Percentiles rank a stretch among this genome's conserved stretches.
phyloP scores from a whole-genome alignment of 2,113 vertebrate species.

The Anhinga rufa region DNA sequence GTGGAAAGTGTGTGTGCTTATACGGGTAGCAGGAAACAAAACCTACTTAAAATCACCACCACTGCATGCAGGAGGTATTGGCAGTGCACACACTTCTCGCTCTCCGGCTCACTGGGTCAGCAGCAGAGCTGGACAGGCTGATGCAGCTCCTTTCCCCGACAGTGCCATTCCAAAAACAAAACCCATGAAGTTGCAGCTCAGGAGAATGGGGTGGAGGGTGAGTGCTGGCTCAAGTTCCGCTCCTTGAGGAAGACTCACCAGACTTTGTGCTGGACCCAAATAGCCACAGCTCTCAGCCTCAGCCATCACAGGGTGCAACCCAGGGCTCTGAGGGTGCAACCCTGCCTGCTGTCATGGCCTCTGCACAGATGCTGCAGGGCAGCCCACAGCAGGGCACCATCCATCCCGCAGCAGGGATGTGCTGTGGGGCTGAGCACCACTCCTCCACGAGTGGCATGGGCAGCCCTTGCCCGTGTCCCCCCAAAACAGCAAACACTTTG shows the following conservation, averaged over 20 bases:
- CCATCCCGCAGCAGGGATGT: background rate
- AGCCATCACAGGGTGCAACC: background rate
- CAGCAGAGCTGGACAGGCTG: background rate
- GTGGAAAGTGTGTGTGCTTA: background rate
- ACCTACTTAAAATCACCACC: background rate
- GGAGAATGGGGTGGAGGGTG: background rate
- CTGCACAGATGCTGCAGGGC: background rate
- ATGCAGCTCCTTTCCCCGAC: background rate
- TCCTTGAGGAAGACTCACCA: background rate
- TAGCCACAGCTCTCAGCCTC: background rate
- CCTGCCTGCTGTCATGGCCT: background rate
- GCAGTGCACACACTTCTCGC: background rate
- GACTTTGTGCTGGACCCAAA: background rate
- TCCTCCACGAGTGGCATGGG: fast-evolving
- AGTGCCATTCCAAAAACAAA: background rate
- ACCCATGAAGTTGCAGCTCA: background rate
- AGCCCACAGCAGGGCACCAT: background rate
- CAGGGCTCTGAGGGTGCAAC: background rate
- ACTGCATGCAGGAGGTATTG: background rate
- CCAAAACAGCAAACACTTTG: background rate
- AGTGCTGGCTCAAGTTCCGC: background rate
- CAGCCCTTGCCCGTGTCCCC: background rate
- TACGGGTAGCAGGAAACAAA: background rate
- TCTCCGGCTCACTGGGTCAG: fast-evolving
- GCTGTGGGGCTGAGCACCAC: fast-evolving